Evolutionary conservation across 2,888 invertebrate species (phyloP), one percentile per base, ranked within the genome.

Genomic region (Deroplatys truncata): DNA sequence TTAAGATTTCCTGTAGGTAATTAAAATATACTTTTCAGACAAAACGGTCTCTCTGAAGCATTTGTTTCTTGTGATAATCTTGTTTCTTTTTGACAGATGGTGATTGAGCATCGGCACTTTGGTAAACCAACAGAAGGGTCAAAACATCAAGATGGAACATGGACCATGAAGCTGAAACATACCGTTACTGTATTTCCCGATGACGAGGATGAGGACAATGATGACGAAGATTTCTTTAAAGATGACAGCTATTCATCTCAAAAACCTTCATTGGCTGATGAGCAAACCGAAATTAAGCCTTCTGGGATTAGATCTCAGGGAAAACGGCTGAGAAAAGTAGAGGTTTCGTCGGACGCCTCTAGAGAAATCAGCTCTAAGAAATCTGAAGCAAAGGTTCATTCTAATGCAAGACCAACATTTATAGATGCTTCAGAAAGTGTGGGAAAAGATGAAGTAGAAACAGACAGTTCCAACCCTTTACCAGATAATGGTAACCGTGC

Each of bases 131-230:
- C 25, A 31, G 20, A 25, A 31, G 16, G n/a, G 9, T 16, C 28
- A 20, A 29, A 87, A 28, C n/a, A 25, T 20, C 25, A 49, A 15
- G 85, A 49, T n/a, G 82, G 87, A 25, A 87, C 82, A 0, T 87
- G 87, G 87, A 87, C 87, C 9, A 28, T 87, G n/a, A 87, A 87
- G 35, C 35, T 87, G 0, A 87, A 87, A 25, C 87, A 87, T 25
- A 87, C 87, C 15, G 20, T 9, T 16, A 82, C 87, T 5, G 15
- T 9, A 25, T 82, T 31, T 82, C 49, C 28, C 7, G 82, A 82
- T 31, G 31, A 31, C 13, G 49, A 82, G 29, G 87, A 82, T 10
- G 85, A 2, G 5, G 84, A 29, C 4, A 29, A 29, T 0, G 56
- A 72, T 72, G 56, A 72, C 5, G 56, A 72, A 20, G 56, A 72